These are phyloP conservation scores for Hartigia nigra DNA, from an alignment of 2,888 invertebrate genomes.

Conservation along the genomic window DNA sequence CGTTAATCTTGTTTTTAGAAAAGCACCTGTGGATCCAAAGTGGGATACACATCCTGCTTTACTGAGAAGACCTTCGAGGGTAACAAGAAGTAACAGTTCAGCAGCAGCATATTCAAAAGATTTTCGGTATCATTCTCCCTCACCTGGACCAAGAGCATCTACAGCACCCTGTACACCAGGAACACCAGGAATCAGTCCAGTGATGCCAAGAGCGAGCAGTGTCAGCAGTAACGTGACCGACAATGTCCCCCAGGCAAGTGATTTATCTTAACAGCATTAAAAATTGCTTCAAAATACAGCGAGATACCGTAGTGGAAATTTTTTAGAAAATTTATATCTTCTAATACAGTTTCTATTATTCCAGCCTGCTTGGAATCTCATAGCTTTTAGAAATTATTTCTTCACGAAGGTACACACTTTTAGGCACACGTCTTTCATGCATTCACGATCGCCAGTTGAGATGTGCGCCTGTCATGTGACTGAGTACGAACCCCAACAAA, in stretches of 20 bases:
- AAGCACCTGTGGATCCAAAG: slow-evolving; percentile 57
- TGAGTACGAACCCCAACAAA: not conserved
- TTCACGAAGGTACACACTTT: slow-evolving; percentile 53
- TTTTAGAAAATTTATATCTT: not conserved
- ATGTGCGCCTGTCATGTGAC: not conserved
- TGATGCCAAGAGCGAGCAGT: slow-evolving; percentile 58
- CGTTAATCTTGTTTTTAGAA: slow-evolving; percentile 37
- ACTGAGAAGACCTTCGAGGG: slow-evolving; percentile 52
- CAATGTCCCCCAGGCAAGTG: slow-evolving; percentile 48
- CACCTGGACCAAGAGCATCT: slow-evolving; percentile 54
- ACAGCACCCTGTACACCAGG: slow-evolving; percentile 61
- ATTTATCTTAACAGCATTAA: slow-evolving; percentile 12
- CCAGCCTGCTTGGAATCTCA: slow-evolving; percentile 61
- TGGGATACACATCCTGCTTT: slow-evolving; percentile 62
- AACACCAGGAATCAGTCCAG: slow-evolving; percentile 61
- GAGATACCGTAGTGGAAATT: not conserved
- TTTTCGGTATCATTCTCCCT: slow-evolving; percentile 57
- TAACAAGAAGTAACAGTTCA: slow-evolving; percentile 61
- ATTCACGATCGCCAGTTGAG: not conserved
- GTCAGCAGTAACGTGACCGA: slow-evolving; percentile 59
- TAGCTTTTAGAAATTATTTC: slow-evolving; percentile 58
- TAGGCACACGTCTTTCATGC: not conserved
- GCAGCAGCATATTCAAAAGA: slow-evolving; percentile 57
- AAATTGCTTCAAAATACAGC: not conserved
- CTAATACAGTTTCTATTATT: slow-evolving; percentile 28